These are phyloP conservation scores for Chionoecetes opilio DNA, from an alignment of 1,140 invertebrate genomes.

Conservation along the genomic window DNA sequence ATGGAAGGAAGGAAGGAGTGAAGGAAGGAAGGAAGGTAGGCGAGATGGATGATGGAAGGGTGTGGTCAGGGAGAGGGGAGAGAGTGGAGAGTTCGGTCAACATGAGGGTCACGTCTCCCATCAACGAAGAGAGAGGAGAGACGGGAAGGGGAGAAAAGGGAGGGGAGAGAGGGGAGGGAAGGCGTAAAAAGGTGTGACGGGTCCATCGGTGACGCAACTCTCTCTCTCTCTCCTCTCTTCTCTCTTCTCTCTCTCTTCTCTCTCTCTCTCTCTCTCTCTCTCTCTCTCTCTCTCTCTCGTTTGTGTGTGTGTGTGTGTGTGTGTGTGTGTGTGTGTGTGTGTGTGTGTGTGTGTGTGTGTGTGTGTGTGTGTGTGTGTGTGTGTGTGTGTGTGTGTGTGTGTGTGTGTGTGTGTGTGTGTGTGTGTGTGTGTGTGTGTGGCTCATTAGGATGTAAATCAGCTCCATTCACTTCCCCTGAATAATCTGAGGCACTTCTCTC, in stretches of 20 bases:
- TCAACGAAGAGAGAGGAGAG: background rate
- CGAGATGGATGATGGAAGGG: background rate
- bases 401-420: no score
- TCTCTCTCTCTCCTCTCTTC: background rate
- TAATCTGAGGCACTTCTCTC: no score
- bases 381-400: background rate
- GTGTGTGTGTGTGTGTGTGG: no score
- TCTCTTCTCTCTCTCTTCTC: background rate
- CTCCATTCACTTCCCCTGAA: background rate
- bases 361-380: conserved; percentile 24
- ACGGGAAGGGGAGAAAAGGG: background rate
- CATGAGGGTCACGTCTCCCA: background rate
- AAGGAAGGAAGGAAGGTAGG: background rate
- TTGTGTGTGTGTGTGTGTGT: background rate
- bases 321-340: background rate
- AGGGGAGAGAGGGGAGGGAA: background rate
- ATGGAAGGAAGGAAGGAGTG: background rate
- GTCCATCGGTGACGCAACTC: background rate
- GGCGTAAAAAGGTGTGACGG: background rate
- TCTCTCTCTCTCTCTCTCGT: background rate
- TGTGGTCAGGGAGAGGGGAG: no score
- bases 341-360: conserved; percentile 18
- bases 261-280: background rate
- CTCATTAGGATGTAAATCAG: background rate
- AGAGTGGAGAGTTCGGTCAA: background rate